Evolutionary conservation across 2,797 vertebrate genomes (phyloP), one percentile per base, ranked within the genome.

Genomic region (Lutra lutra): DNA sequence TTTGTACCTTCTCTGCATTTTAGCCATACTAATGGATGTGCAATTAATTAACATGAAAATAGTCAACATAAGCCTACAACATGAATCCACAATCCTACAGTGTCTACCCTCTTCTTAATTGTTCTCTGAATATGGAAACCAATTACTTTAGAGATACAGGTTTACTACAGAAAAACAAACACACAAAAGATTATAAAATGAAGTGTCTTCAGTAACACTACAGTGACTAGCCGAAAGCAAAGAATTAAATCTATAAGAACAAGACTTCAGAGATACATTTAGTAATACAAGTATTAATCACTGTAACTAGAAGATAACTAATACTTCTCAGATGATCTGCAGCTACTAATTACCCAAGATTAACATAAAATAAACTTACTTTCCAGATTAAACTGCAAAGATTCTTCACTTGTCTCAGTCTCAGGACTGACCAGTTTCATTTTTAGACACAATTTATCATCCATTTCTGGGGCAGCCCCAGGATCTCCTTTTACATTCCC

Each of bases 341-440:
- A 89, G 13, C 35, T 95, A 97, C 60, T 83, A 88, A 93, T 93
- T 70, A 93, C n/a, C 23, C 72, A 97, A 96, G 23, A 97, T 70
- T 88, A 75, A 84, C 48, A 96, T 84, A 94, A 93, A 95, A 95
- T 62, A 91, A 94, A 97, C 99, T 99, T 99, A 99, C 99, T 99
- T 99, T 99, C 99, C 98, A 99, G 98, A 97, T 99, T 99, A 99
- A 99, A 99, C 25, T 98, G 98, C 96, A 99, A 98, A 29, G 99
- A 99, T 7, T 99, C 99, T 0, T 99, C 99, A 13, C 99, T 99
- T 64, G 99, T 99, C 77, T 99, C 99, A 3, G 99, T 99, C 35
- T 99, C 99, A 0, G 99, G 99, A 12, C 99, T 99, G 96, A 99
- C 99, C 92, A 99, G 98, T 98, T 99, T 99, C 99, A 99, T 99